A percentile compares a stretch with the other conserved stretches of the same genome.
Conservation (phyloP, 2,888 invertebrate species). For the Teleogryllus oceanicus region DNA sequence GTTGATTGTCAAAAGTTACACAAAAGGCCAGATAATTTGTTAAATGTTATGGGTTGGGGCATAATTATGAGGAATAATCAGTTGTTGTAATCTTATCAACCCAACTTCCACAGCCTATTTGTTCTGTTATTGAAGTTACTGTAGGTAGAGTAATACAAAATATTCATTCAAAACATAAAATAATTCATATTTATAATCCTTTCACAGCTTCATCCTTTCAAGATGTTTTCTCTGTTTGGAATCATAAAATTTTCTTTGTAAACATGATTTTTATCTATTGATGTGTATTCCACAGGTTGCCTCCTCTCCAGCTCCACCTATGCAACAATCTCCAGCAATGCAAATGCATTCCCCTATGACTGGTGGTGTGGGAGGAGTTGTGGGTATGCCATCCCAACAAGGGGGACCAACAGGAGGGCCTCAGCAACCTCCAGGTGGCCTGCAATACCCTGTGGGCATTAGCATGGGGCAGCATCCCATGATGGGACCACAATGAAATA, state of each 20-base stretch:
- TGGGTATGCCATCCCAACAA: slow-evolving; percentile 32
- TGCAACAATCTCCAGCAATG: slow-evolving; percentile 54
- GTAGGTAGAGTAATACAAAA: too few relatives aligned
- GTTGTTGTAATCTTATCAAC: too few relatives aligned
- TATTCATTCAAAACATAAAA: too few relatives aligned
- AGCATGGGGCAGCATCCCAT: slow-evolving; percentile 40
- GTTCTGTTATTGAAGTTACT: too few relatives aligned
- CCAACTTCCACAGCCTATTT: too few relatives aligned
- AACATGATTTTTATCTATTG: slow-evolving; percentile 21
- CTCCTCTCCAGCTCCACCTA: slow-evolving; percentile 51
- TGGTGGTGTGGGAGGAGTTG: slow-evolving; percentile 45
- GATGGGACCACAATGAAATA: slow-evolving; percentile 41
- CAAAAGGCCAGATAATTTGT: too few relatives aligned
- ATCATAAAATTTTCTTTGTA: too few relatives aligned
- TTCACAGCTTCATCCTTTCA: slow-evolving; percentile 29
- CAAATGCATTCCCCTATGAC: slow-evolving; percentile 59
- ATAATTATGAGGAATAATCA: too few relatives aligned
- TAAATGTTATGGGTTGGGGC: too few relatives aligned
- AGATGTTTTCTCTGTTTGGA: slow-evolving; percentile 29
- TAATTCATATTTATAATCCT: too few relatives aligned
- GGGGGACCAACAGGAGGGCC: slow-evolving; percentile 32
- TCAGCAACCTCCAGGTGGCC: slow-evolving; percentile 28
- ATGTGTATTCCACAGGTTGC: slow-evolving; percentile 46
- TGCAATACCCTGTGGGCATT: slow-evolving; percentile 34
- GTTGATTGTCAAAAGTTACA: too few relatives aligned